Evolutionary conservation across 2,888 invertebrate species (phyloP).

Genomic region (Lomographa bimaculata): DNA sequence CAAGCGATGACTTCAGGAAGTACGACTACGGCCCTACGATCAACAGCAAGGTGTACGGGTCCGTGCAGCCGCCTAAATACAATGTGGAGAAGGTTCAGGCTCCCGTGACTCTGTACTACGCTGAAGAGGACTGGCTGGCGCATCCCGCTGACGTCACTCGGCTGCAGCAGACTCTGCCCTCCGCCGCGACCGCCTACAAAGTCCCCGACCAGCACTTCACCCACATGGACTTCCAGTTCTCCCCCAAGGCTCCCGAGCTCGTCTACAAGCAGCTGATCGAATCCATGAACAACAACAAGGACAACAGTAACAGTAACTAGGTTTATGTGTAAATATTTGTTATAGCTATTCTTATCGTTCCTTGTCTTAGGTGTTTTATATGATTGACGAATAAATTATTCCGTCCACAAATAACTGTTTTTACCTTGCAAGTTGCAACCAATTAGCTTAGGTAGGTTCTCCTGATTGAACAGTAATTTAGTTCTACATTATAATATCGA

Average conservation of each 20-base stretch:
- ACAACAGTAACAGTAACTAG: slow-evolving; percentile 35
- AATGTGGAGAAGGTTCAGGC: slow-evolving; percentile 61
- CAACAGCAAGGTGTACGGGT: slow-evolving; percentile 66
- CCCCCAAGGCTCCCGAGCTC: slow-evolving; percentile 56
- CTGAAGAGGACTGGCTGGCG: slow-evolving; percentile 87
- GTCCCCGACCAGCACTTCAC: slow-evolving; percentile 79
- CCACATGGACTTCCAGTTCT: slow-evolving; percentile 75
- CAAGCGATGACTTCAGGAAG: slow-evolving; percentile 60
- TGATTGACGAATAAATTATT: slow-evolving; percentile 52
- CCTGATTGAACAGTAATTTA: no score
- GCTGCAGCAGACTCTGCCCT: slow-evolving; percentile 80
- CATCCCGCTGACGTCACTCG: slow-evolving; percentile 83
- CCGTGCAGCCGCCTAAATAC: slow-evolving; percentile 60
- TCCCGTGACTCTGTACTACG: slow-evolving; percentile 69
- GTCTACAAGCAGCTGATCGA: slow-evolving; percentile 66
- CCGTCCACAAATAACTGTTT: slow-evolving; percentile 44
- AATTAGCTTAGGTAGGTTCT: no score
- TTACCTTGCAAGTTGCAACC: no score
- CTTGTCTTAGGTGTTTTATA: slow-evolving; percentile 46
- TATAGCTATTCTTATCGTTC: slow-evolving; percentile 35
- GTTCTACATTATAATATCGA: no score
- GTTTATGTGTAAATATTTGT: slow-evolving; percentile 36
- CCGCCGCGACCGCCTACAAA: slow-evolving; percentile 77
- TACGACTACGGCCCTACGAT: slow-evolving; percentile 64
- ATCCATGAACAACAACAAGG: slow-evolving; percentile 55